Base-by-base conservation (phyloP, 2,113 vertebrate genomes). In the Chaenogobius annularis region DNA sequence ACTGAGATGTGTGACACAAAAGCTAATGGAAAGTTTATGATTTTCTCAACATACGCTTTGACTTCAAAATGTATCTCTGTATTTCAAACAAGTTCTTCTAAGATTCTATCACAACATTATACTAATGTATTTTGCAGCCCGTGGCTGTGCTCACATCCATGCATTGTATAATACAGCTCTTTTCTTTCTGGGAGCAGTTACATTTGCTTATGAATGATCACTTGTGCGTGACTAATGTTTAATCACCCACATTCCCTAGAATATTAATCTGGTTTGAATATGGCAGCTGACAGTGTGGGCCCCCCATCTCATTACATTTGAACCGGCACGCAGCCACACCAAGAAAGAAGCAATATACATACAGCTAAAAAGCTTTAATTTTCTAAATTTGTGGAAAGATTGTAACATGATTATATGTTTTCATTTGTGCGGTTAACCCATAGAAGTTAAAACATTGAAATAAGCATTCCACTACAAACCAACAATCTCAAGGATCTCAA, bases 251-350 rank as follows among this genome's bases (percentile, higher is more conserved):
- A 83, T 75, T 80, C 69, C 69, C 59, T 3, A 1, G 66, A 73
- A 73, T 78, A 70, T 79, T 81, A 81, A 82, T 84, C 72, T 77
- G n/a, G 43, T 69, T 8, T 68, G 73, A 88, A 81, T 78, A 64
- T 20, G 46, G 78, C 59, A 74, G 79, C 70, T 77, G 74, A 78
- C 81, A 69, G 52, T 65, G 79, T 71, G 50, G 47, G 66, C 7
- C 48, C 55, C 75, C 61, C 58, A 69, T 50, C 13, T 66, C 63
- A 14, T 69, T 74, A 65, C 72, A 31, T 22, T 65, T 22, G 13
- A 71, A 73, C 66, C 31, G 22, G n/a, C 47, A 44, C 4, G 26
- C 58, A 50, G 58, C 37, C 0, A 15, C 17, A 44, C 31, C 23
- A 75, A 15, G 66, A 46, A 43, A 66, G 43, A n/a, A 66, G 40